A percentile compares a stretch with the other conserved stretches of the same genome.
Conservation (phyloP, 2,797 vertebrate species). For the Kryptolebias ocellatus region DNA sequence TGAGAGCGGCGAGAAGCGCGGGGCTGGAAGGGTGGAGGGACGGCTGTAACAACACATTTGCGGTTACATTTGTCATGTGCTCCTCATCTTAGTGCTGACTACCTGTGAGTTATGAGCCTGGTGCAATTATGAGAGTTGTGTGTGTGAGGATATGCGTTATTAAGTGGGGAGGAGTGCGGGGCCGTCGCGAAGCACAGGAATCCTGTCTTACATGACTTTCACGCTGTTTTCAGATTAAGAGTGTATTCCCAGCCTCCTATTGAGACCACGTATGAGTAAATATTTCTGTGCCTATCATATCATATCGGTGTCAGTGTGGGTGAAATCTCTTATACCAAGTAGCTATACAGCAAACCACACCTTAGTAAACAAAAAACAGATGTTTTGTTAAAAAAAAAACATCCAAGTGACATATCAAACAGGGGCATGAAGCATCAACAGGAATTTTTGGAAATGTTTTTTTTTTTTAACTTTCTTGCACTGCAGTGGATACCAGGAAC, state of each 20-base stretch:
- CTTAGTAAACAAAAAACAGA: slow-evolving; percentile 29
- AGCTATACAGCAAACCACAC: slow-evolving; percentile 31
- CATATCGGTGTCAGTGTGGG: no score
- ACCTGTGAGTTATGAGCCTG: slow-evolving; percentile 22
- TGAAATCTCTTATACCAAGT: slow-evolving; percentile 23
- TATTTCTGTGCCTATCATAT: slow-evolving; percentile 2
- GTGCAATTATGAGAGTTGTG: slow-evolving; percentile 4
- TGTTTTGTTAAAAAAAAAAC: slow-evolving; percentile 15
- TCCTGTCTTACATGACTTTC: slow-evolving; percentile 69
- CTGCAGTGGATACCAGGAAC: slow-evolving; percentile 20
- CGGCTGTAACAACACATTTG: slow-evolving; percentile 16
- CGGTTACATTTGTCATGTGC: slow-evolving; percentile 34
- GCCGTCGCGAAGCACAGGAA: slow-evolving; percentile 49
- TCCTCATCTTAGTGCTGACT: slow-evolving; percentile 19
- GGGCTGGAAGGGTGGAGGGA: slow-evolving; percentile 7
- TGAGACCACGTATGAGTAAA: slow-evolving; percentile 24
- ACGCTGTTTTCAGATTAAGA: slow-evolving; percentile 69
- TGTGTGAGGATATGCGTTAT: slow-evolving; percentile 42
- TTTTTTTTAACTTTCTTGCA: background rate
- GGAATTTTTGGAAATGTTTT: no score
- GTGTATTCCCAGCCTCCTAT: slow-evolving; percentile 63
- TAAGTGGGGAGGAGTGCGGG: slow-evolving; percentile 8
- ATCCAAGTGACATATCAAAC: slow-evolving; percentile 16
- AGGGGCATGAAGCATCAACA: background rate
- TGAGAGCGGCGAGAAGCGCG: slow-evolving; percentile 37